Conservation (phyloP, 2,888 invertebrate genomes). For the Chrysina gloriosa region DNA sequence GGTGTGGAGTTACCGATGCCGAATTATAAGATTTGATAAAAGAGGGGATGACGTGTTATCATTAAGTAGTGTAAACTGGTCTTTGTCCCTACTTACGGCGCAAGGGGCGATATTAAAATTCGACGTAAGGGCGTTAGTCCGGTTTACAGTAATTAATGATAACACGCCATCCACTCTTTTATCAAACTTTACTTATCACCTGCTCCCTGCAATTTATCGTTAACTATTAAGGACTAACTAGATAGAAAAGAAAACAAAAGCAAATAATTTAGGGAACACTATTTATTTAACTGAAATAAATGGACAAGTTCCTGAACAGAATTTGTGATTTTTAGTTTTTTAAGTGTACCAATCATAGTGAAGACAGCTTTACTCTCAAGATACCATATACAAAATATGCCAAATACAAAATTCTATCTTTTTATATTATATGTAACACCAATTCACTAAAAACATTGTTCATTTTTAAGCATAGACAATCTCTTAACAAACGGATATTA, state of each 20-base stretch:
- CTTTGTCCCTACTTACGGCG: no score
- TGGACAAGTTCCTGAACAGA: slow-evolving; percentile 59
- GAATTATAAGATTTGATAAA: no score
- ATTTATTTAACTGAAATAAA: slow-evolving; percentile 66
- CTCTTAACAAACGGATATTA: slow-evolving; percentile 43
- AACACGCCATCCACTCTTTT: no score
- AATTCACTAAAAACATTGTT: slow-evolving; percentile 40
- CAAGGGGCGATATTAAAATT: no score
- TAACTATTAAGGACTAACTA: neutral
- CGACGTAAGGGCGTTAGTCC: no score
- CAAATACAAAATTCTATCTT: slow-evolving; percentile 45
- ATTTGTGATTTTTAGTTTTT: slow-evolving; percentile 52
- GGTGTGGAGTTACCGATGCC: no score
- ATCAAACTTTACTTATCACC: no score
- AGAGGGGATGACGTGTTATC: no score
- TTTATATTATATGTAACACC: slow-evolving; percentile 45
- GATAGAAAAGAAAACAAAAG: slow-evolving; percentile 22
- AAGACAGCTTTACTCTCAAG: slow-evolving; percentile 48
- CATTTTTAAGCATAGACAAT: slow-evolving; percentile 42
- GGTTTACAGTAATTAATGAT: no score
- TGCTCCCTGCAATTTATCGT: neutral
- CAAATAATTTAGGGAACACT: slow-evolving; percentile 63
- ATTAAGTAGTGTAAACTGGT: no score
- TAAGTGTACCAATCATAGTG: slow-evolving; percentile 61
- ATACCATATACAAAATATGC: slow-evolving; percentile 50